Percentiles rank a stretch among this genome's conserved stretches.
Evolutionary conservation across 2,797 vertebrate genomes (phyloP).

Genomic region (Falco novaeseelandiae): DNA sequence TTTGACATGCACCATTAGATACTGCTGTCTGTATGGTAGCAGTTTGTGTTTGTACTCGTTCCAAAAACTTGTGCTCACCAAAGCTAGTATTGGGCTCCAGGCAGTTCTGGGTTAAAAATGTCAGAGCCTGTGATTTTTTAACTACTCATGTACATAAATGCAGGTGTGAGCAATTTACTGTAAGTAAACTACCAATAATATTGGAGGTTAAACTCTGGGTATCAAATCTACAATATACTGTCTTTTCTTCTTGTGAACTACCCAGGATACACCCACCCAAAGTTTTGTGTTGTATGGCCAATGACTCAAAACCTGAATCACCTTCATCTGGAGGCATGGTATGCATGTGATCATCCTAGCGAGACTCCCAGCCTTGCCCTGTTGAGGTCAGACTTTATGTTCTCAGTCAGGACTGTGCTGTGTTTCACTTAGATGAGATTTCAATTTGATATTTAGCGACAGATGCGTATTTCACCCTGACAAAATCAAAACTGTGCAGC

Average conservation of each 20-base stretch:
- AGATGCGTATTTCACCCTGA: background rate
- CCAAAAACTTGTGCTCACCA: background rate
- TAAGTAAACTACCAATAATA: background rate
- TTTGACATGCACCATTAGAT: background rate
- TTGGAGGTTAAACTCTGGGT: background rate
- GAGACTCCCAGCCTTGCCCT: background rate
- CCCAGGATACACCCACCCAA: accelerated
- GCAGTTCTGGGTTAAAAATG: background rate
- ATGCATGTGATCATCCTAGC: background rate
- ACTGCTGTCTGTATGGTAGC: background rate
- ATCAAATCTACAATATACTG: background rate
- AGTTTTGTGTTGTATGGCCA: background rate
- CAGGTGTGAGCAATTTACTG: background rate
- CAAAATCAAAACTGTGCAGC: background rate
- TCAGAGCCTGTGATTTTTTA: background rate
- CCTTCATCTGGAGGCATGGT: background rate
- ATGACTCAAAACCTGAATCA: background rate
- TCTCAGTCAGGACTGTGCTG: background rate
- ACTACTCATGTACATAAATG: accelerated
- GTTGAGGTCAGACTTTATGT: background rate
- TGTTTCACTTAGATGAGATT: background rate
- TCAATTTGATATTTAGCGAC: background rate
- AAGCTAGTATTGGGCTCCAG: background rate
- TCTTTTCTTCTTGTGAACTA: accelerated
- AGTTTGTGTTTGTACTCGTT: background rate